Conservation (phyloP, 2,797 vertebrate species). For the Lagodon rhomboides region DNA sequence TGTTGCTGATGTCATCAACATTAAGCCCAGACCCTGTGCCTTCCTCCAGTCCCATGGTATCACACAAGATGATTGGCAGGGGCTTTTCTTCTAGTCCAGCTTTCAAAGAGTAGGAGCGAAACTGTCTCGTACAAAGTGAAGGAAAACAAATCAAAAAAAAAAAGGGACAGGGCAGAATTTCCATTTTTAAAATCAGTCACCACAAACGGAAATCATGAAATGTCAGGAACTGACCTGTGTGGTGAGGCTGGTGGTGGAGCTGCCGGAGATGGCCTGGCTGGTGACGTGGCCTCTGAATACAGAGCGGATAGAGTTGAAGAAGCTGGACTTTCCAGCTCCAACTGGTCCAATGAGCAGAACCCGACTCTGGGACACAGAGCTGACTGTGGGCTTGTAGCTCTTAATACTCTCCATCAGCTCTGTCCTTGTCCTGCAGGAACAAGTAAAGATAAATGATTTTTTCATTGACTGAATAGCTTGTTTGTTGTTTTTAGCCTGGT, state of each 20-base stretch:
- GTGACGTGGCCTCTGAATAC: constrained; percentile 75
- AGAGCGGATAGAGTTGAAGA: constrained; percentile 82
- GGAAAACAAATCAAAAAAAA: background rate
- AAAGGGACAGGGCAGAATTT: too few relatives aligned
- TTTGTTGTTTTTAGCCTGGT: too few relatives aligned
- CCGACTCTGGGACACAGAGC: constrained; percentile 42
- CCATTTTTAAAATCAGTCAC: background rate
- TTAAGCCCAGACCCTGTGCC: constrained; percentile 66
- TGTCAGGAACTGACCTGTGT: constrained; percentile 63
- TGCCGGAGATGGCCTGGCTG: constrained; percentile 75
- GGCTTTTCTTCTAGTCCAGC: constrained; percentile 62
- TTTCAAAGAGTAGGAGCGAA: constrained; percentile 74
- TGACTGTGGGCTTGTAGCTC: constrained; percentile 36
- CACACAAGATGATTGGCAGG: constrained; percentile 77
- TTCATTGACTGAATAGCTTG: too few relatives aligned
- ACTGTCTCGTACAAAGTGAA: constrained; percentile 53
- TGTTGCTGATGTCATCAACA: constrained; percentile 71
- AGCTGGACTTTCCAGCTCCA: constrained; percentile 81
- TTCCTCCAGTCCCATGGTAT: constrained; percentile 84
- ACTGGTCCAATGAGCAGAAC: constrained; percentile 75
- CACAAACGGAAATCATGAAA: background rate
- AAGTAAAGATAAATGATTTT: too few relatives aligned
- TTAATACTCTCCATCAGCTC: constrained; percentile 54
- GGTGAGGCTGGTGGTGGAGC: constrained; percentile 69
- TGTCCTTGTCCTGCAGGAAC: constrained; percentile 48